These are phyloP conservation scores for Aphidius gifuensis DNA, from an alignment of 1,140 invertebrate species.

Conservation along the genomic window DNA sequence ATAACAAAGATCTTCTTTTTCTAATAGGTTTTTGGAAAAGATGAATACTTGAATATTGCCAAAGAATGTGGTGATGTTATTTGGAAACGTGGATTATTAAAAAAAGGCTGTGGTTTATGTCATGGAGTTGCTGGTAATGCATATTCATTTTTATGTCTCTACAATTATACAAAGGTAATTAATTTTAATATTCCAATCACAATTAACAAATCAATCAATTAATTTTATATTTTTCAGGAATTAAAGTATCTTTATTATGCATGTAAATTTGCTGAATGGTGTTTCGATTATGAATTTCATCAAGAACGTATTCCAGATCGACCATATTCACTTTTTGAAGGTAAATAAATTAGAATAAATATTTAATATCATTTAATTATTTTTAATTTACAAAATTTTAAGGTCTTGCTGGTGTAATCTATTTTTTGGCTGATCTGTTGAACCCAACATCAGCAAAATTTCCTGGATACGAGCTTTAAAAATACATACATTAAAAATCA, in stretches of 20 bases:
- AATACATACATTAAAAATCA: background rate
- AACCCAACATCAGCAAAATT: conserved; percentile 64
- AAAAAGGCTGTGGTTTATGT: conserved; percentile 88
- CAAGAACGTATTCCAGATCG: conserved; percentile 70
- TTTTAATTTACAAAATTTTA: conserved; percentile 27
- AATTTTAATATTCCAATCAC: background rate
- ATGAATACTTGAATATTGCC: conserved; percentile 73
- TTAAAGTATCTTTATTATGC: conserved; percentile 73
- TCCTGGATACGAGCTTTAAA: conserved; percentile 57
- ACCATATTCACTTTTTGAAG: conserved; percentile 85
- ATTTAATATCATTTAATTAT: background rate
- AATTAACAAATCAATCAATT: background rate
- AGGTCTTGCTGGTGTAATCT: conserved; percentile 66
- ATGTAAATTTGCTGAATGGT: conserved; percentile 81
- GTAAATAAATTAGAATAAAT: conserved; percentile 44
- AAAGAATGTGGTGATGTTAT: conserved; percentile 72
- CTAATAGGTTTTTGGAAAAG: conserved; percentile 66
- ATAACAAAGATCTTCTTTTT: conserved; percentile 22
- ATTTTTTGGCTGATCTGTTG: conserved; percentile 66
- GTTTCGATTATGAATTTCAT: conserved; percentile 68
- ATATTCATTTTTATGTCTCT: conserved; percentile 81
- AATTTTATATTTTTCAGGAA: conserved; percentile 53
- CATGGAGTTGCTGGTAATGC: conserved; percentile 91
- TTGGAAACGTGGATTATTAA: conserved; percentile 82
- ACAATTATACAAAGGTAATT: conserved; percentile 71